Base-by-base conservation (phyloP, 2,797 vertebrate genomes). In the Lepidocolaptes lacrymiger region DNA sequence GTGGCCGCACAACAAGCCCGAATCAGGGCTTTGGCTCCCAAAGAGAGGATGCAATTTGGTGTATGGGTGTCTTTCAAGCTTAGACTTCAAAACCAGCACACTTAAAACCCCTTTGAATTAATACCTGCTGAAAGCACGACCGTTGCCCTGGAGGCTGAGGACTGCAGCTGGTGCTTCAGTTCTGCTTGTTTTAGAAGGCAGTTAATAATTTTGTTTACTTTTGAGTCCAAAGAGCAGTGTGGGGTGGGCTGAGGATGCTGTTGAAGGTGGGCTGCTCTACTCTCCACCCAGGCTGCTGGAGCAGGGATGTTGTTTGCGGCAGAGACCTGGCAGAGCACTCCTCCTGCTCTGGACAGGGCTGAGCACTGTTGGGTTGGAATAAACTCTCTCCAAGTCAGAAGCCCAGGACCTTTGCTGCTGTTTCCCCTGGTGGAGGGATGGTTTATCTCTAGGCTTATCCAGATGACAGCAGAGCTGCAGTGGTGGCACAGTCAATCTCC, bases 21-120 rank as follows among this genome's bases (percentile, higher is more conserved):
- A n/a, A 66, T 92, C 39, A 15, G 12, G 30, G 62, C 92, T 89
- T 94, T 95, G 88, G 76, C 89, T 94, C 64, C 66, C 56, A 82
- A 91, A 93, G 73, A 91, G 91, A 88, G 86, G 79, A 73, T 92
- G 82, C 69, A 89, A 0, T 96, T 75, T 85, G 63, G 27, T 66
- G 24, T 66, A 93, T 85, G 93, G 69, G 76, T 82, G 81, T 73
- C 73, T 93, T 92, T 89, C 36, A 92, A 92, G 79, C 82, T 78
- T 54, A 84, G 74, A 91, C 91, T 94, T 96, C 95, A 93, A 95
- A 94, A 90, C 92, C 86, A 81, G 69, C 26, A 18, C 43, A 3
- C 37, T 94, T 90, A 46, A 93, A 93, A 63, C 3, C 66, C 56
- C 76, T 97, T 96, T 96, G 95, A 94, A 91, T 89, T 64, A 78